Evolutionary conservation across 2,888 invertebrate genomes (phyloP).

Genomic region (Tinea semifulvella): DNA sequence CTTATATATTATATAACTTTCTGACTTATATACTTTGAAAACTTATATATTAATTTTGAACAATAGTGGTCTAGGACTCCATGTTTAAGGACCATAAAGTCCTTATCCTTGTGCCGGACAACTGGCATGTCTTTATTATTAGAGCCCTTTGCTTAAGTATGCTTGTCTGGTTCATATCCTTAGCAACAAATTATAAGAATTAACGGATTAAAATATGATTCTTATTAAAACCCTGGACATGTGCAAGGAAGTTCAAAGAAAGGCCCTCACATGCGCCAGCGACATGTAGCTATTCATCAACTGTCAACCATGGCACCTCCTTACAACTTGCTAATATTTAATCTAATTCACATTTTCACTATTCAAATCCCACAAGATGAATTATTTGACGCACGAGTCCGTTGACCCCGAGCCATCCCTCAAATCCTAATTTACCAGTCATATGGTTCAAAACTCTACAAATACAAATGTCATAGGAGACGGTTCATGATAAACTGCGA

Average conservation of each 20-base stretch:
- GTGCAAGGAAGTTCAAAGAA: conserved; percentile 37
- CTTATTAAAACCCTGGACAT: not conserved
- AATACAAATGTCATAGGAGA: conserved; percentile 52
- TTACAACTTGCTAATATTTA: conserved; percentile 18
- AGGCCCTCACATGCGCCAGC: conserved; percentile 37
- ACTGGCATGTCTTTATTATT: too few species aligned
- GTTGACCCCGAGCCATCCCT: conserved; percentile 14
- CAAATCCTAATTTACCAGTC: conserved; percentile 17
- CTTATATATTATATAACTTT: too few species aligned
- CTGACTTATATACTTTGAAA: too few species aligned
- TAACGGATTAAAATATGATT: not conserved
- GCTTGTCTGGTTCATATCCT: not conserved
- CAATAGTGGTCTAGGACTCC: too few species aligned
- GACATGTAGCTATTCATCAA: conserved; percentile 56
- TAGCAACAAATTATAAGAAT: not conserved
- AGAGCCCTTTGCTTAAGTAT: too few species aligned
- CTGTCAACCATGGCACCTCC: conserved; percentile 44
- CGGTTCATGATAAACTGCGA: conserved; percentile 54
- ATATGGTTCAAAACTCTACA: conserved; percentile 24
- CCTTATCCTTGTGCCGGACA: too few species aligned
- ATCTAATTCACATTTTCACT: not conserved
- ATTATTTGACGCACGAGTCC: not conserved
- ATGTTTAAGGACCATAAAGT: too few species aligned
- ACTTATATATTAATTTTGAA: too few species aligned
- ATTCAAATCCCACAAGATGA: not conserved